A percentile compares a stretch with the other conserved stretches of the same genome.
These are phyloP conservation scores for Microcebus jonahi DNA, from an alignment of 2,113 vertebrate genomes.

Conservation along the genomic window DNA sequence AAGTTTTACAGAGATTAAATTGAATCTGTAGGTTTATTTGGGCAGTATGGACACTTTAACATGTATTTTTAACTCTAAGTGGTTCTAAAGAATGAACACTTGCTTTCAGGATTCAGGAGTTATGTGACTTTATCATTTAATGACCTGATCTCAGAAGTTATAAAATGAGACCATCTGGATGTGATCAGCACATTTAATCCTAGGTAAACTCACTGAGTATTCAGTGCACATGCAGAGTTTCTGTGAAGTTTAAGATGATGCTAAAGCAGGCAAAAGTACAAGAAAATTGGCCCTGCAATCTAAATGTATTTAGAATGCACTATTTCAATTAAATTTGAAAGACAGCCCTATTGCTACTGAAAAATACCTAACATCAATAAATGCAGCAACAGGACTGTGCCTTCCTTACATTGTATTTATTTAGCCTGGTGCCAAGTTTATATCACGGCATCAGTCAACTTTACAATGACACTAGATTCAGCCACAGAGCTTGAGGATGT, in stretches of 20 bases:
- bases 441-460: slow-evolving; percentile 12
- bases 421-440: slow-evolving; percentile 9
- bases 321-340: slow-evolving; percentile 54
- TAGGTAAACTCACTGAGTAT: background rate
- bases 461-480: background rate
- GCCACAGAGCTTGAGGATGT: background rate
- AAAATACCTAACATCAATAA: background rate
- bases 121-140: slow-evolving; percentile 45
- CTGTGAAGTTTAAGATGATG: background rate
- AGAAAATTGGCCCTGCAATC: slow-evolving; percentile 3
- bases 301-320: background rate
- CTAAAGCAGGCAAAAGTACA: background rate
- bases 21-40: background rate
- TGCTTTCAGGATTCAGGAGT: background rate
- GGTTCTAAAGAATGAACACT: slow-evolving; percentile 47
- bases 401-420: background rate
- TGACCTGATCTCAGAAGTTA: slow-evolving; percentile 32
- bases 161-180: slow-evolving; percentile 33
- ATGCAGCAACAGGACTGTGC: background rate
- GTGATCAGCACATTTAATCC: slow-evolving; percentile 9
- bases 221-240: background rate
- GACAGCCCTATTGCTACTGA: background rate
- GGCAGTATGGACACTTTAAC: background rate
- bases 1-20: background rate
- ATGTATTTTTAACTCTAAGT: slow-evolving; percentile 48